Evolutionary conservation across 2,888 invertebrate genomes (phyloP), one percentile per base, ranked within the genome.

Genomic region (Acleris literana): DNA sequence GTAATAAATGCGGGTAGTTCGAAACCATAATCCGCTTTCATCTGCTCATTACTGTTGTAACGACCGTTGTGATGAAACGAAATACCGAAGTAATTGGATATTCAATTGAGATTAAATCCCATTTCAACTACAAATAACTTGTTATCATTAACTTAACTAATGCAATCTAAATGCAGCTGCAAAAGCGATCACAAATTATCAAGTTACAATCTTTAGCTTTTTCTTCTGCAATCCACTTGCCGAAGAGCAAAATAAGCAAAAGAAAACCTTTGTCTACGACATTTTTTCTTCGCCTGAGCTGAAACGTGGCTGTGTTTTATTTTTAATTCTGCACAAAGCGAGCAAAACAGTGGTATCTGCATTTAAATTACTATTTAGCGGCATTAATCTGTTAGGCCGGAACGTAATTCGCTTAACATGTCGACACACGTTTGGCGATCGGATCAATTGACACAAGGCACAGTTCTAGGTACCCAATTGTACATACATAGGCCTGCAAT

Each of bases 391-490:
- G 51, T 62, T 48, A 56, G 59, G 62, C 48, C 52, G 46, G 52
- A 33, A 25, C 39, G 48, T 49, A 39, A n/a, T 44, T 18, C 52
- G 39, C 60, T 56, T 33, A 57, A 57, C 61, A 22, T 48, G 66
- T 62, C 66, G 62, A 66, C 65, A 65, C 29, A 55, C 56, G 61
- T 51, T 65, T 33, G 52, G 44, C 33, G 29, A 51, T 48, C 62
- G 48, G 66, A 61, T 66, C 62, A 62, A 61, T 66, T 56, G 65
- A 65, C 56, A 61, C 61, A 61, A 60, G 61, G 61, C 61, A 52
- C 56, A 44, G 51, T 56, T 22, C 55, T 61, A 58, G 64, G 43
- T 55, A 51, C 43, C 44, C 55, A 25, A 20, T 16, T 54, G 29
- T 64, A 62, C 57, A 56, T 60, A 66, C 62, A 56, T 57, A 65